Evolutionary conservation across 1,140 invertebrate species (phyloP), one percentile per base, ranked within the genome.

Genomic region (Plutomurus gul): DNA sequence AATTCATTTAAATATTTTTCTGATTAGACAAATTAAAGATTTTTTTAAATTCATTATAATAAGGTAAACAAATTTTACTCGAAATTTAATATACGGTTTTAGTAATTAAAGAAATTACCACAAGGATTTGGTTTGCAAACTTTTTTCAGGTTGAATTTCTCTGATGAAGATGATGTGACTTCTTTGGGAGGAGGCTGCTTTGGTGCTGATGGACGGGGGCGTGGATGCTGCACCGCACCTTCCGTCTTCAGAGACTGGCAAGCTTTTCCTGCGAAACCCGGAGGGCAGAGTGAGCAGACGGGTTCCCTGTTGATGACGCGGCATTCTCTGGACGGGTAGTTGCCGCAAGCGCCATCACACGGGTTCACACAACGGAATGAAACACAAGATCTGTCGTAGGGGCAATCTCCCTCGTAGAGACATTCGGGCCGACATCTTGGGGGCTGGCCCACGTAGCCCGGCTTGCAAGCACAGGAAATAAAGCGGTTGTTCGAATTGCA

Each of bases 401-500:
- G 71, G 37, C 81, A 82, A 25, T 82, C 56, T 37, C 75, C 27
- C 22, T 82, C 75, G 18, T 49, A 60, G 13, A 76, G 6, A 70
- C 81, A 82, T 20, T 82, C 81, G 0, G 81, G 76, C 81, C 91
- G 88, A 84, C 93, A 95, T 81, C 92, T 92, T 76, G 93, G 92
- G 8, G 92, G 91, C 84, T 90, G 88, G 49, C 90, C 90, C 49
- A 88, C 87, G 83, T 89, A 90, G 43, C 89, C 88, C 1, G 87
- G 84, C 75, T 90, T 87, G 84, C 92, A 92, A 0, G 89, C 90
- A 85, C 93, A 94, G 1, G 92, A 90, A 4, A 92, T 90, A 86
- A 91, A 90, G 8, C 56, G 13, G 18, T 65, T 65, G 16, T 65
- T 65, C 13, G 56, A 65, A n/a, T 65, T 65, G 56, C 56, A 65